Percentiles rank a stretch among this genome's conserved stretches.
phyloP scores from a whole-genome alignment of 2,113 vertebrate species.

The Orycteropus afer region DNA sequence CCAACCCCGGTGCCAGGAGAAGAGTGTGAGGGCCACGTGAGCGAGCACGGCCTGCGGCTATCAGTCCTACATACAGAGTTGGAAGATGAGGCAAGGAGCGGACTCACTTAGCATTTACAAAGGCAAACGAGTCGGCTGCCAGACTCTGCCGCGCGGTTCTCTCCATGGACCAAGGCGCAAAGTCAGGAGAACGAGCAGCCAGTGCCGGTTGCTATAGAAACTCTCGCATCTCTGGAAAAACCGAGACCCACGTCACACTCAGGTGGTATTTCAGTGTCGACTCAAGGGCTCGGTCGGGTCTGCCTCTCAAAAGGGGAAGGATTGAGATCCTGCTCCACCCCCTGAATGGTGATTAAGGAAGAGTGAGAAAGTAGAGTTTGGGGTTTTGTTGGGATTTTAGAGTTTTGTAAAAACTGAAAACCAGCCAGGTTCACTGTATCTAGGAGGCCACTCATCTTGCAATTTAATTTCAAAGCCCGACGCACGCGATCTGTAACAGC shows the following conservation, averaged over 20 bases:
- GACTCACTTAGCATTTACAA: fast-evolving
- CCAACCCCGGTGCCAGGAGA: background rate
- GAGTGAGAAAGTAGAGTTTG: background rate
- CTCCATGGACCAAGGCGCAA: background rate
- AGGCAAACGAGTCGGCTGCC: background rate
- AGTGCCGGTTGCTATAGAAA: background rate
- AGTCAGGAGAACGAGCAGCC: background rate
- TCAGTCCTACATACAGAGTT: background rate
- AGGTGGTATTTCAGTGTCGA: background rate
- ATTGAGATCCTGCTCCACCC: background rate
- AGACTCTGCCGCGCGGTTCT: background rate
- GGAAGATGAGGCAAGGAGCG: fast-evolving
- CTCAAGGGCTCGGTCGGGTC: background rate
- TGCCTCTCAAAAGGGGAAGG: background rate
- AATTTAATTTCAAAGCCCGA: background rate
- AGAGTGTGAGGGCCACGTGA: too few species aligned
- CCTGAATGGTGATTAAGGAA: background rate
- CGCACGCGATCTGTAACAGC: fast-evolving
- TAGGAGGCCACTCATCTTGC: background rate
- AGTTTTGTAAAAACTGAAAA: background rate
- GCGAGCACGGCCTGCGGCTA: fast-evolving
- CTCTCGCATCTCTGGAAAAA: background rate
- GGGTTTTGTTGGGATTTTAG: background rate
- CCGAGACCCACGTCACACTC: background rate
- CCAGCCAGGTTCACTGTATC: background rate